Conservation (phyloP, 2,888 invertebrate species). For the Plebejus argus region DNA sequence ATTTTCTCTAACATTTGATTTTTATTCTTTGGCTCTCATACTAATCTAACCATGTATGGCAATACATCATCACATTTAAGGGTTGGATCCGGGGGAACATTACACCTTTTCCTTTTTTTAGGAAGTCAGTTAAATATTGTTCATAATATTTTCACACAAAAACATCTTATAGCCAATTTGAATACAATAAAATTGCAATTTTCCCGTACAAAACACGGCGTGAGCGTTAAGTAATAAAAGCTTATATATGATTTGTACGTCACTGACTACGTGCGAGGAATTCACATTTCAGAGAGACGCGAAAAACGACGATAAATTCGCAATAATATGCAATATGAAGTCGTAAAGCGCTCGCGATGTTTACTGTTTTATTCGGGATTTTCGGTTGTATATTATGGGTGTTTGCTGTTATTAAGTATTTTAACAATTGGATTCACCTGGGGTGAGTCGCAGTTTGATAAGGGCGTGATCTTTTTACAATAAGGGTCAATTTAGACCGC, state of each 20-base stretch:
- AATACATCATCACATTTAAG: too few species aligned
- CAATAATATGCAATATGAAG: constrained; percentile 27
- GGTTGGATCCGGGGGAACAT: too few species aligned
- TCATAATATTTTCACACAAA: neutral
- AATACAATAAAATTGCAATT: constrained; percentile 1
- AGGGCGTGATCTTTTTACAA: too few species aligned
- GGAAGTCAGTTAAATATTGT: too few species aligned
- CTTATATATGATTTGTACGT: constrained; percentile 28
- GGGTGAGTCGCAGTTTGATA: too few species aligned
- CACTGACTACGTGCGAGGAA: constrained; percentile 22
- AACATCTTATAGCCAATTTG: constrained; percentile 10
- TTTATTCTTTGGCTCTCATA: too few species aligned
- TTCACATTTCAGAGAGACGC: constrained; percentile 10
- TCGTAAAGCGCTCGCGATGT: constrained; percentile 10
- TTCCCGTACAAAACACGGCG: neutral
- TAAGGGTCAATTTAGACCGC: too few species aligned
- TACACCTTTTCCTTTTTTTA: too few species aligned
- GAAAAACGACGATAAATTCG: constrained; percentile 27
- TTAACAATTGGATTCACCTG: too few species aligned
- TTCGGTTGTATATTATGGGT: too few species aligned
- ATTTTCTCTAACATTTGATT: too few species aligned
- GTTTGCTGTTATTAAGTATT: neutral
- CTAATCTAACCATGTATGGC: too few species aligned
- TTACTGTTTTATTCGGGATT: constrained; percentile 7
- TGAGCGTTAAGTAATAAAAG: constrained; percentile 24